These are phyloP conservation scores for Melanogrammus aeglefinus DNA, from an alignment of 2,797 vertebrate genomes.

Conservation along the genomic window DNA sequence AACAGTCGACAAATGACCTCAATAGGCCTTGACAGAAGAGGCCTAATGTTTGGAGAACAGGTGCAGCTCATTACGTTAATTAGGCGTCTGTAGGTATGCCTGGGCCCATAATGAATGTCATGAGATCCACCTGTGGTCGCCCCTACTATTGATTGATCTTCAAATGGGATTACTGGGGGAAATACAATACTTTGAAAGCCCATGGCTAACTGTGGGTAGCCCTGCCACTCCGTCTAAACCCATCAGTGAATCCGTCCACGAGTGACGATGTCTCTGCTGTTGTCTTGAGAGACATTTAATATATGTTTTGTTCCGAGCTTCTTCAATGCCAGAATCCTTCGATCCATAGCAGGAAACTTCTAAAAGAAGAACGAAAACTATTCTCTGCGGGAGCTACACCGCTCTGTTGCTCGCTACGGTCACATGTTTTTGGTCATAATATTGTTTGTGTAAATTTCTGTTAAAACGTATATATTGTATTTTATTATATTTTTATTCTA, in stretches of 20 bases:
- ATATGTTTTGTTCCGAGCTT: no score
- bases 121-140: not conserved
- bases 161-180: not conserved
- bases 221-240: not conserved
- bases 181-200: not conserved
- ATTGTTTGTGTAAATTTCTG: not conserved
- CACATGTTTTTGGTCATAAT: not conserved
- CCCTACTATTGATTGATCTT: not conserved
- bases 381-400: not conserved
- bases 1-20: not conserved
- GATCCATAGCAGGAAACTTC: not conserved
- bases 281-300: not conserved
- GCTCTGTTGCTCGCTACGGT: not conserved
- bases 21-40: not conserved
- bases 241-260: not conserved
- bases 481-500: no score
- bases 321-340: not conserved
- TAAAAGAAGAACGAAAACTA: not conserved
- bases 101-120: not conserved
- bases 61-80: not conserved
- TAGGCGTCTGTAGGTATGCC: not conserved
- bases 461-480: no score
- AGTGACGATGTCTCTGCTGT: not conserved
- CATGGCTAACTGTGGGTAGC: not conserved
- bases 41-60: not conserved